phyloP scores from a whole-genome alignment of 2,888 invertebrate species.

The Odiellus spinosus region DNA sequence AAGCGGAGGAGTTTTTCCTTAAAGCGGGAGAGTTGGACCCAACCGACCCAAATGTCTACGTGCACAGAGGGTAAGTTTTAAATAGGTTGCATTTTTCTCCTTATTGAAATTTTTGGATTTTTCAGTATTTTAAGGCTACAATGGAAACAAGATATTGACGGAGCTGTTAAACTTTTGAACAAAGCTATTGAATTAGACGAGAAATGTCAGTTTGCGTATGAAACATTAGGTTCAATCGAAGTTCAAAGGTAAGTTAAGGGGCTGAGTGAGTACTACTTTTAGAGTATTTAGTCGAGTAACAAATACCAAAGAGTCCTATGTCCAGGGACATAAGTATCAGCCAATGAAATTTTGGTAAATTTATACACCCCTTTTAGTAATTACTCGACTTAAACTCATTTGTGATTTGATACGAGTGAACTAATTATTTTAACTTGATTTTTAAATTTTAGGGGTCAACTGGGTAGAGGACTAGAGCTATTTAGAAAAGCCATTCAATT shows the following conservation, averaged over 20 bases:
- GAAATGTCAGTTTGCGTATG: conserved; percentile 85
- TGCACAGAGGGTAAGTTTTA: conserved; percentile 48
- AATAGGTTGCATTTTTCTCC: conserved; percentile 1
- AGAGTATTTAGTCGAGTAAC: too few species aligned
- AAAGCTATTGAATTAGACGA: conserved; percentile 69
- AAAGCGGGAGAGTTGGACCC: conserved; percentile 67
- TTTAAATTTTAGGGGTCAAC: conserved; percentile 51
- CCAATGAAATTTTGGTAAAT: too few species aligned
- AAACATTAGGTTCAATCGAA: conserved; percentile 85
- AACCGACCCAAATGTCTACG: conserved; percentile 64
- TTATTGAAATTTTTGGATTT: conserved; percentile 1
- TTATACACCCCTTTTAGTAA: too few species aligned
- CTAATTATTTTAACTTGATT: background rate
- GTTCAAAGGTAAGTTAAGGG: conserved; percentile 55
- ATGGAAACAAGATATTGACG: conserved; percentile 65
- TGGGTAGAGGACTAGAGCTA: conserved; percentile 60
- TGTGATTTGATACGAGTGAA: too few species aligned
- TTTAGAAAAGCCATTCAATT: conserved; percentile 76
- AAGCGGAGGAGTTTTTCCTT: conserved; percentile 65
- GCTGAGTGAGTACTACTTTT: too few species aligned
- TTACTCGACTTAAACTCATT: too few species aligned
- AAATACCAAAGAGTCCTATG: too few species aligned
- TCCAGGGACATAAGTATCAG: too few species aligned
- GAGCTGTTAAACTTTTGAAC: conserved; percentile 49
- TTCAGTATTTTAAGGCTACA: conserved; percentile 50